phyloP scores from a whole-genome alignment of 2,113 vertebrate species.

The Leucoraja erinaceus region DNA sequence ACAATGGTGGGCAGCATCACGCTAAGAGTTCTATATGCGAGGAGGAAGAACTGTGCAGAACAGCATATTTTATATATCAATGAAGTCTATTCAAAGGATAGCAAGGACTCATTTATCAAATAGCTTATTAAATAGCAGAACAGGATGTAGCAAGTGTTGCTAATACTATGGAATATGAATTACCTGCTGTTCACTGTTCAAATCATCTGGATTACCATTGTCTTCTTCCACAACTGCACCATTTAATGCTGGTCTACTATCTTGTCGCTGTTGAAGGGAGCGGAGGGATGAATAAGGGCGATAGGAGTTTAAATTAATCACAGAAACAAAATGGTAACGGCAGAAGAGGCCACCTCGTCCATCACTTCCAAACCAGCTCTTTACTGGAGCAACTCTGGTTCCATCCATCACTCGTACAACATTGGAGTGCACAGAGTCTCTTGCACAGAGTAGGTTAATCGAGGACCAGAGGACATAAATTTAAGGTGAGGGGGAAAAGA shows the following conservation, averaged over 20 bases:
- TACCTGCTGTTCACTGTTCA: slow-evolving; percentile 20
- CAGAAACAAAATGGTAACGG: too few relatives aligned
- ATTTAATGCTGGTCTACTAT: slow-evolving; percentile 41
- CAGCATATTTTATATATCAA: neutral
- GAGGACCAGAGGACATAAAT: too few relatives aligned
- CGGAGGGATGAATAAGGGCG: accelerated
- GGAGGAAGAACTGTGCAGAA: neutral
- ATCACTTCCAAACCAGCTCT: too few relatives aligned
- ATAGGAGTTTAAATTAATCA: neutral
- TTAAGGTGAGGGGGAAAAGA: too few relatives aligned
- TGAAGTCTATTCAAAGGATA: neutral
- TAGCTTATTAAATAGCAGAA: neutral
- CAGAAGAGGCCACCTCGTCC: too few relatives aligned
- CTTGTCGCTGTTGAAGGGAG: slow-evolving; percentile 45
- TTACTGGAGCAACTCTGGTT: too few relatives aligned
- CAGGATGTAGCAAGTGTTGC: neutral
- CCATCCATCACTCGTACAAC: too few relatives aligned
- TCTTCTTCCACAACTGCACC: slow-evolving; percentile 3
- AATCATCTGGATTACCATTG: neutral
- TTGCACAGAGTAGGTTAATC: too few relatives aligned
- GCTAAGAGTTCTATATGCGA: neutral
- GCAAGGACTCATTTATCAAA: neutral
- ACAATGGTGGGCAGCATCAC: neutral
- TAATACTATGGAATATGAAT: neutral
- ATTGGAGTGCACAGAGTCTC: too few relatives aligned